A percentile compares a stretch with the other conserved stretches of the same genome.
Conservation (phyloP, 2,797 vertebrate genomes). For the Harpagifer antarcticus region DNA sequence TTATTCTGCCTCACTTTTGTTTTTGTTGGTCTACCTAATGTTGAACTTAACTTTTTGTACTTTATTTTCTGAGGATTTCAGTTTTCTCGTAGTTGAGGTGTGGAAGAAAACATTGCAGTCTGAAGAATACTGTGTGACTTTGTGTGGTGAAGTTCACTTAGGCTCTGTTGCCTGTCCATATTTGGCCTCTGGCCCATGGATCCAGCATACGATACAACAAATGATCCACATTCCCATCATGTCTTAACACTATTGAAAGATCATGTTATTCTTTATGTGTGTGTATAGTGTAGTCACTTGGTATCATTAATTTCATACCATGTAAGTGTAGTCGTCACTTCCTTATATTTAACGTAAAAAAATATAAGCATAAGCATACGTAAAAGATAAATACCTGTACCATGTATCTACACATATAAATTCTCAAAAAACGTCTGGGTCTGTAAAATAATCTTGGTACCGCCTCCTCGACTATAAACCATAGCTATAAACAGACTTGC, state of each 20-base stretch:
- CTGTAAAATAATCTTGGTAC: not conserved
- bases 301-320: constrained; percentile 4
- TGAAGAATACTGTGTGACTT: constrained; percentile 3
- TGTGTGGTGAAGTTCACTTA: not conserved
- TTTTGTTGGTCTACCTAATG: constrained; percentile 16
- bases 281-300: not conserved
- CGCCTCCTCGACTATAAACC: constrained; percentile 5
- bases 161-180: not conserved
- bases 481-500: constrained; percentile 55
- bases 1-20: constrained; percentile 48
- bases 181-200: constrained; percentile 17
- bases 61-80: not conserved
- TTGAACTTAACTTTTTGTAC: constrained; percentile 35
- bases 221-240: not conserved
- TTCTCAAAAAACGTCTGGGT: not conserved
- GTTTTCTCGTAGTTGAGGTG: not conserved
- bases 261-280: not conserved
- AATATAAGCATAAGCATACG: not conserved
- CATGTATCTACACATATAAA: not conserved
- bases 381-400: not conserved
- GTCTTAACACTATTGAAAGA: not conserved
- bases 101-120: constrained; percentile 17
- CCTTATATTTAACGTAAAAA: constrained; percentile 8
- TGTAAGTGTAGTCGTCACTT: not conserved
- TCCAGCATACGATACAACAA: constrained; percentile 13